These are phyloP conservation scores for Amphiura filiformis DNA, from an alignment of 35 echinoderm and acorn worm genomes.

Conservation along the genomic window DNA sequence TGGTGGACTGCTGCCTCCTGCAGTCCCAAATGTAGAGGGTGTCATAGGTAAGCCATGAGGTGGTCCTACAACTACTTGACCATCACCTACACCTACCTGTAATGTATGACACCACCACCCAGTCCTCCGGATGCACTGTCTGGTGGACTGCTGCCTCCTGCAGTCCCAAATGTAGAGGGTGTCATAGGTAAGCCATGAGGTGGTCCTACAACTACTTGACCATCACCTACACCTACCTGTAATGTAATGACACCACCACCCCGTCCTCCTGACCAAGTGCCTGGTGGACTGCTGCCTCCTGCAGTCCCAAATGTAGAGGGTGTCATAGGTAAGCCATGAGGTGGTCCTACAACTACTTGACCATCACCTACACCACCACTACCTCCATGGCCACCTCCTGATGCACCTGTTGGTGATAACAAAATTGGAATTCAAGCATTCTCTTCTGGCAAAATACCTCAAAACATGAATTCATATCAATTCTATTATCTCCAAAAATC, in stretches of 20 bases:
- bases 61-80: too few relatives aligned
- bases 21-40: too few relatives aligned
- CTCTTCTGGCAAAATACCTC: neutral
- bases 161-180: too few relatives aligned
- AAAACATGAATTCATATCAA: neutral
- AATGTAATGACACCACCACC: constrained; percentile 77
- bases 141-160: too few relatives aligned
- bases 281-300: constrained; percentile 37
- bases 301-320: constrained; percentile 69
- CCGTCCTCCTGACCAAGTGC: neutral
- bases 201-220: too few relatives aligned
- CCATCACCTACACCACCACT: constrained; percentile 72
- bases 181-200: too few relatives aligned
- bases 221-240: too few relatives aligned
- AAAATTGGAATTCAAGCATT: neutral
- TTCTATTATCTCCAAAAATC: neutral
- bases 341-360: constrained; percentile 39
- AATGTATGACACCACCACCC: too few relatives aligned
- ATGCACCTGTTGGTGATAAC: constrained; percentile 42
- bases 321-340: constrained; percentile 42
- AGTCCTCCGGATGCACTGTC: too few relatives aligned
- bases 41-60: too few relatives aligned
- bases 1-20: too few relatives aligned
- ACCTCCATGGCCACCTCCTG: constrained; percentile 79
- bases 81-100: too few relatives aligned